Base-by-base conservation (phyloP, 2,888 invertebrate species). In the Lypha dubia region DNA sequence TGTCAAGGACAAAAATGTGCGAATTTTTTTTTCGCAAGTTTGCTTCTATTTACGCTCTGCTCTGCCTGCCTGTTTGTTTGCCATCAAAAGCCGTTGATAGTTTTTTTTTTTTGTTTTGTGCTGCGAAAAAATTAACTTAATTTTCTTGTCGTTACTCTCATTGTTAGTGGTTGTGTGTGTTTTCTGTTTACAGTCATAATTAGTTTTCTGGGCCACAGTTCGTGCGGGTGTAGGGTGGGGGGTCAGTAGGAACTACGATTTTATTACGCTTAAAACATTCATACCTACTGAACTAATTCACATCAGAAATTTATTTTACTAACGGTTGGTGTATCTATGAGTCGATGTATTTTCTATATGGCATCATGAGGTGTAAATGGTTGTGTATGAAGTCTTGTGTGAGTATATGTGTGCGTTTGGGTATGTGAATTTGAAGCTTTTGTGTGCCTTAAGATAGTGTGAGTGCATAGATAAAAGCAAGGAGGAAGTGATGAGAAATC, bases 1-100 rank as follows among this genome's bases (percentile, higher is more conserved):
- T 90, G 90, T 90, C 90, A 90, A 90, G 90, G 90, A 90, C 90
- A 90, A 88, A 90, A 88, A 88, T 89, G 90, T 90, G 90, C 90
- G 90, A 90, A 90, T 88, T 89, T 89, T 88, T 86, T 87, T 83
- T 80, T 46, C 49, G 60, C 67, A 35, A 58, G 65, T 32, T n/a
- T 51, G 32, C 68, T 79, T 74, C 35, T 62, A 41, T n/a, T n/a
- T 63, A 76, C 70, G 70, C 49, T 51, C 56, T 46, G 35, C 62
- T 65, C 44, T 46, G 32, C 60, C 71, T 60, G 60, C n/a, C n/a
- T n/a, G n/a, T n/a, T n/a, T 41, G 24, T 75, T 79, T 79, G 83
- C 79, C 75, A 75, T 75, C 75, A 58, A 44, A 71, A 70, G 65
- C 32, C n/a, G 79, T 65, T 63, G 75, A 75, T 71, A 76, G 24